phyloP scores from a whole-genome alignment of 2,113 vertebrate genomes.

The Pristiophorus japonicus region DNA sequence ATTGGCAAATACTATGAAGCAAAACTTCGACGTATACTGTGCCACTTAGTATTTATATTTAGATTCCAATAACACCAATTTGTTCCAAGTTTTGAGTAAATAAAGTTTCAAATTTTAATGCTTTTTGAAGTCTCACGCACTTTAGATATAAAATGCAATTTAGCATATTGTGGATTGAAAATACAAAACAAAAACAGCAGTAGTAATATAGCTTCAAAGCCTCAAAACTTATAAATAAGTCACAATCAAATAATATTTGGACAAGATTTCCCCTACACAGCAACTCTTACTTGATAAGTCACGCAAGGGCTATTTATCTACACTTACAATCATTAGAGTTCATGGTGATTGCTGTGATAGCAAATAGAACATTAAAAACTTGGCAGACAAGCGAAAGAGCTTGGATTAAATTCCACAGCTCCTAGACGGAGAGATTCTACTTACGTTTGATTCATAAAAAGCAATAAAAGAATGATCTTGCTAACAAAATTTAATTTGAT shows the following conservation, averaged over 20 bases:
- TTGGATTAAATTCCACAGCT: constrained; percentile 48
- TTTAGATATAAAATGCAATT: neutral
- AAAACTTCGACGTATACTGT: neutral
- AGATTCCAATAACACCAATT: neutral
- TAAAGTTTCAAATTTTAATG: neutral
- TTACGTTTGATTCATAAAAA: constrained; percentile 45
- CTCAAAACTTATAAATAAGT: constrained; percentile 16
- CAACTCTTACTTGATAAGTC: constrained; percentile 49
- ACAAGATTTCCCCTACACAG: constrained; percentile 52
- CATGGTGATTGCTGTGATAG: constrained; percentile 53
- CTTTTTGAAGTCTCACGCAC: constrained; percentile 33
- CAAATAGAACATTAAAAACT: constrained; percentile 55
- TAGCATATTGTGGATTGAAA: constrained; percentile 30
- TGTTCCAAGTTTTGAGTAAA: neutral
- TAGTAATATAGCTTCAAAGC: constrained; percentile 38
- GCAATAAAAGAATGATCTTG: constrained; percentile 1
- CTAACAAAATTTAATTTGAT: neutral
- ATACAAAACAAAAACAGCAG: constrained; percentile 35
- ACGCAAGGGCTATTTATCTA: constrained; percentile 53
- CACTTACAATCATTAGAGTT: constrained; percentile 49
- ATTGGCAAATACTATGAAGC: neutral
- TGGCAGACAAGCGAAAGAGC: constrained; percentile 54
- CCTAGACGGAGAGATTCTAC: constrained; percentile 49
- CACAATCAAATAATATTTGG: constrained; percentile 43
- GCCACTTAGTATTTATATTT: neutral